Evolutionary conservation across 2,888 invertebrate genomes (phyloP).

Genomic region (Notocelia uddmanniana): DNA sequence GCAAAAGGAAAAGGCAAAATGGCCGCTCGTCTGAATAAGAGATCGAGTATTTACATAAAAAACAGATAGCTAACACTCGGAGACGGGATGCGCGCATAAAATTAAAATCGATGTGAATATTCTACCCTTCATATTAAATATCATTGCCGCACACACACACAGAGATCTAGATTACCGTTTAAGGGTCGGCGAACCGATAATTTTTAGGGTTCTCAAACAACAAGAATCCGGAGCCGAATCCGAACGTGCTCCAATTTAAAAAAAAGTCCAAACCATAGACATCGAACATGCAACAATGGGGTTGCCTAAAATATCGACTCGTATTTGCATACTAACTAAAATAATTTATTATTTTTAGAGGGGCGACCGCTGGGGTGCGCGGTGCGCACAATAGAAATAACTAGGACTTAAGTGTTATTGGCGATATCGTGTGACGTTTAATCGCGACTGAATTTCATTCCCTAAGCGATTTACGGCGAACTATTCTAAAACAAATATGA

Average conservation of each 20-base stretch:
- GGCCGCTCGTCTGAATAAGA: conserved; percentile 78
- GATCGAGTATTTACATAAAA: conserved; percentile 84
- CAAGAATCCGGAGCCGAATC: conserved; percentile 39
- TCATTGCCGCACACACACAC: conserved; percentile 72
- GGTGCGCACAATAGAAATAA: conserved; percentile 81
- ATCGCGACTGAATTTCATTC: conserved; percentile 60
- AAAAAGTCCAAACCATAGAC: conserved; percentile 71
- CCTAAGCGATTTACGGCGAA: conserved; percentile 56
- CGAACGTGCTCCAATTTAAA: conserved; percentile 30
- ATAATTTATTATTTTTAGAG: conserved; percentile 86
- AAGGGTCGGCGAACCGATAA: conserved; percentile 59
- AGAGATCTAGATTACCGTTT: conserved; percentile 76
- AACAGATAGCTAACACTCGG: conserved; percentile 79
- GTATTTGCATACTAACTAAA: conserved; percentile 87
- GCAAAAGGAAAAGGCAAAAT: conserved; percentile 72
- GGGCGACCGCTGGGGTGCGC: conserved; percentile 78
- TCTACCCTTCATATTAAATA: conserved; percentile 85
- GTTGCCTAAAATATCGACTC: conserved; percentile 83
- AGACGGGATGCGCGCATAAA: conserved; percentile 85
- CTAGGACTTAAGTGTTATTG: conserved; percentile 83
- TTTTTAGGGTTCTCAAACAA: conserved; percentile 46
- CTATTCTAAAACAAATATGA: conserved; percentile 73
- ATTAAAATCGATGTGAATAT: conserved; percentile 84
- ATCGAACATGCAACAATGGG: conserved; percentile 77
- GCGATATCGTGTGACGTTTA: conserved; percentile 64